These are phyloP conservation scores for Miichthys miiuy DNA, from an alignment of 2,797 vertebrate genomes.

Conservation along the genomic window DNA sequence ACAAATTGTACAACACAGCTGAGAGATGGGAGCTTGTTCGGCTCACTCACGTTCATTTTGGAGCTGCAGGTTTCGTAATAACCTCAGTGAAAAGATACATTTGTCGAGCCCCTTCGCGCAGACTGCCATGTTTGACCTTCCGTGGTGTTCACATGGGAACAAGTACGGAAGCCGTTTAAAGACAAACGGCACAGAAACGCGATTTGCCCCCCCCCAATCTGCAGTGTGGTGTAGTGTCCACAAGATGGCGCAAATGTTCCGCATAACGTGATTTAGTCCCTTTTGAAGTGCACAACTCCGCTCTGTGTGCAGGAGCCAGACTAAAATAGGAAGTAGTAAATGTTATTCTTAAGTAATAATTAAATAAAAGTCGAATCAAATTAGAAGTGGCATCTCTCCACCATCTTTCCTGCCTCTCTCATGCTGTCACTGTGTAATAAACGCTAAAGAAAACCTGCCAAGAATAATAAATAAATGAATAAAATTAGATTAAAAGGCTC, in stretches of 20 bases:
- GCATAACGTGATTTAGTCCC: neutral
- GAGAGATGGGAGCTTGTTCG: rapidly evolving
- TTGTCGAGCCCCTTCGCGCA: slow-evolving; percentile 55
- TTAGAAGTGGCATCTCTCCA: no score
- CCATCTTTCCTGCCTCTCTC: no score
- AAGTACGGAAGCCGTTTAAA: slow-evolving; percentile 63
- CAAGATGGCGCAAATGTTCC: slow-evolving; percentile 49
- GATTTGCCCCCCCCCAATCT: rapidly evolving
- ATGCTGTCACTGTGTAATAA: no score
- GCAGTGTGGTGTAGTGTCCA: neutral
- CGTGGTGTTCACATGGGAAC: slow-evolving; percentile 42
- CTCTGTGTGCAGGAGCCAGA: neutral
- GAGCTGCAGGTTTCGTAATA: slow-evolving; percentile 52
- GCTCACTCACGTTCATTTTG: slow-evolving; percentile 80
- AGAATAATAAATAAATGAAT: no score
- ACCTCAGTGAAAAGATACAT: slow-evolving; percentile 46
- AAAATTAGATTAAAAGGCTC: neutral
- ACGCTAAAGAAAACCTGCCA: no score
- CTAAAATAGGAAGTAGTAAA: neutral
- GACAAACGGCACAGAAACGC: neutral
- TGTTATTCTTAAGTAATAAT: no score
- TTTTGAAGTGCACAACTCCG: neutral
- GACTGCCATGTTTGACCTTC: slow-evolving; percentile 84
- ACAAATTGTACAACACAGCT: neutral
- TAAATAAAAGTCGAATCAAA: neutral